Conservation (phyloP, 2,888 invertebrate species). For the Lasioglossum pauxillum region DNA sequence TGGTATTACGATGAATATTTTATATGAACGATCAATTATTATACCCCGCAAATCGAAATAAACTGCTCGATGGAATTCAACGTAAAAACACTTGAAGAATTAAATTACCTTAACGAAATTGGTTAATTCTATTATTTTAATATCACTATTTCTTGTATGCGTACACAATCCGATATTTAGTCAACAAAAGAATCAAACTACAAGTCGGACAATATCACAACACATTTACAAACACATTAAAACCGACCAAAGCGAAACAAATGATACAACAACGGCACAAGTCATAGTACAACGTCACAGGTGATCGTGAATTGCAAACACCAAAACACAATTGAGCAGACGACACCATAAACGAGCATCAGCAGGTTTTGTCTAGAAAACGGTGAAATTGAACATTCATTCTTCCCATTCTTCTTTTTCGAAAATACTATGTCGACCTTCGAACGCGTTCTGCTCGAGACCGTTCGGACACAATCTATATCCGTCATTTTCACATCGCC, state of each 20-base stretch:
- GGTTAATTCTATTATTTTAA: not conserved
- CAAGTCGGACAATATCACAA: not conserved
- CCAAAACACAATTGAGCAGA: slow-evolving; percentile 74
- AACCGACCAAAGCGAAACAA: not conserved
- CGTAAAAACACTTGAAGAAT: not conserved
- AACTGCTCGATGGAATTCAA: not conserved
- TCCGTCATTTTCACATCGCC: not conserved
- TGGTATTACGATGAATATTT: too few species aligned
- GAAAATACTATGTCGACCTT: not conserved
- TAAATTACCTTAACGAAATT: not conserved
- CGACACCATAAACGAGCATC: slow-evolving; percentile 68
- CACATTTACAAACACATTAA: not conserved
- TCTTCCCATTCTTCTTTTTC: slow-evolving; percentile 10
- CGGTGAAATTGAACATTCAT: not conserved
- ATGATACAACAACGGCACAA: not conserved
- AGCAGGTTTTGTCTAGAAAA: slow-evolving; percentile 66
- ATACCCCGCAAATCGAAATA: not conserved
- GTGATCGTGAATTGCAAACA: slow-evolving; percentile 72
- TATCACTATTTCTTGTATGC: not conserved
- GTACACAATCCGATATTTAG: not conserved
- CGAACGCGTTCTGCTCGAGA: not conserved
- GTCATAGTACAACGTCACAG: slow-evolving; percentile 62
- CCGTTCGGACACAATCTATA: not conserved
- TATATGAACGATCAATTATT: too few species aligned
- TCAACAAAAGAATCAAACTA: not conserved